Evolutionary conservation across 2,113 vertebrate genomes (phyloP).

Genomic region (Pseudorasbora parva): DNA sequence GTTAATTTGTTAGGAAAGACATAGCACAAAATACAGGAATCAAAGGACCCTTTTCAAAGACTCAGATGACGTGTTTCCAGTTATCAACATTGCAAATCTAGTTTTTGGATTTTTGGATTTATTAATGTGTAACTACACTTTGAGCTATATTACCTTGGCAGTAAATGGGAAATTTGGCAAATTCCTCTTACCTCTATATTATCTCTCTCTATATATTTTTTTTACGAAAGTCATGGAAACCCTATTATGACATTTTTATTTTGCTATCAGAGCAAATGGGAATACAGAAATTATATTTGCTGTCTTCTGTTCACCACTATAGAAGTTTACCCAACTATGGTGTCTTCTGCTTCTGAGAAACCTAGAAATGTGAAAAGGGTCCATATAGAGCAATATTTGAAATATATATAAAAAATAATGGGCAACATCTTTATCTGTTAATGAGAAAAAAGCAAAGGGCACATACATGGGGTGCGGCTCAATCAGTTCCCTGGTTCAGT

Average conservation of each 20-base stretch:
- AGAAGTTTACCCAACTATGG: neutral
- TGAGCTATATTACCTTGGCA: neutral
- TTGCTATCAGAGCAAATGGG: neutral
- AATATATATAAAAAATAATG: neutral
- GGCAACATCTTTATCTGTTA: neutral
- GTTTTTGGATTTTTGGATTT: neutral
- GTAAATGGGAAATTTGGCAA: neutral
- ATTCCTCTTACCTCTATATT: neutral
- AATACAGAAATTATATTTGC: neutral
- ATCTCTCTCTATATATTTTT: neutral
- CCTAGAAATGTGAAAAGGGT: neutral
- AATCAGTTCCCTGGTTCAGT: too few relatives aligned
- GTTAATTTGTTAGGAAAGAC: neutral
- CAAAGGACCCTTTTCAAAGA: neutral
- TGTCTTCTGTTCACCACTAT: neutral
- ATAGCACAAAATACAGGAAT: neutral
- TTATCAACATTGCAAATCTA: too few relatives aligned
- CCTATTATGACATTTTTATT: neutral
- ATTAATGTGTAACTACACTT: neutral
- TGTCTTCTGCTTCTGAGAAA: neutral
- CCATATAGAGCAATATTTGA: neutral
- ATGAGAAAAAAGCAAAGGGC: neutral
- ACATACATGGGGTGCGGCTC: too few relatives aligned
- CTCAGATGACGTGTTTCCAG: neutral
- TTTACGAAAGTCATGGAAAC: neutral